Base-by-base conservation (phyloP, 2,113 vertebrate species). In the Corythornis madagascariensis region DNA sequence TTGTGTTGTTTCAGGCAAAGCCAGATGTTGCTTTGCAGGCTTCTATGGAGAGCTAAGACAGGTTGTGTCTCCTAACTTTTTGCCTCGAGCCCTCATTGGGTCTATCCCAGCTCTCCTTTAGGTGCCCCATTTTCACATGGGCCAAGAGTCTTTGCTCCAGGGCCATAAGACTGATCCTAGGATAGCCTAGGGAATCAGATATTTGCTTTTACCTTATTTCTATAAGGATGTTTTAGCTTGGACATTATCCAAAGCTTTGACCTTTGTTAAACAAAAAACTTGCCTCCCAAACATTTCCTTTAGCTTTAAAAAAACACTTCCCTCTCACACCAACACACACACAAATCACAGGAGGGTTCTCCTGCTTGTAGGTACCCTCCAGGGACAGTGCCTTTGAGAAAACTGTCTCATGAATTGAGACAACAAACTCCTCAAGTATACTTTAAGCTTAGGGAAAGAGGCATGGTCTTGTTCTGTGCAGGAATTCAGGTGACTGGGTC, bases 51-150 rank as follows among this genome's bases (percentile, higher is more conserved):
- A 17, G 4, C 19, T 57, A 17, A 29, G 33, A 7, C 28, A 60
- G 11, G 5, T 6, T 83, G 11, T 5, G 7, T 19, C n/a, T 61
- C 47, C 43, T 38, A 33, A 43, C 8, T 65, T 50, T 57, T 31
- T 43, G 3, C 4, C 0, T 47, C 57, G 7, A 21, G 20, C 57
- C 15, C 38, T 52, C 22, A 17, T 38, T 47, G 29, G 11, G 6
- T 65, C 29, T 47, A 7, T 29, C 20, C 38, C 38, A 31, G 20
- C 28, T 40, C 22, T 55, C 38, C 33, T 19, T 40, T 14, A 56
- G 6, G 13, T 59, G 8, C 4, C 17, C 25, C 6, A 12, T 40
- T 31, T 40, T 38, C 1, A 21, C 16, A 2, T 9, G 13, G 9
- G 40, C 21, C 55, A 64, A 72, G 48, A 45, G n/a, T n/a, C n/a